phyloP scores from a whole-genome alignment of 2,888 invertebrate species.

The Choreutis nemorana region DNA sequence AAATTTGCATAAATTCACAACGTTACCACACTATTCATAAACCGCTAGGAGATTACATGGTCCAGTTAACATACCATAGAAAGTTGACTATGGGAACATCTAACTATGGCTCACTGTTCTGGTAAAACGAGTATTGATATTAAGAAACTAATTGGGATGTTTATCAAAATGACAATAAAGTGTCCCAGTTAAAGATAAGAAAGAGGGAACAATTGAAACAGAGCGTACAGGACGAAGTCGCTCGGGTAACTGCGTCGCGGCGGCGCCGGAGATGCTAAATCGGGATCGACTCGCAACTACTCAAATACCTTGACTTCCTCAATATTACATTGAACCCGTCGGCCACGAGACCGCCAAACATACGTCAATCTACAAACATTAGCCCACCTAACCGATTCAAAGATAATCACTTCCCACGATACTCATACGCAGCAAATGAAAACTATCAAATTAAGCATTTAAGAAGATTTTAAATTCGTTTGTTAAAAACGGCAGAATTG shows the following conservation, averaged over 20 bases:
- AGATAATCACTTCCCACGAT: conserved; percentile 19
- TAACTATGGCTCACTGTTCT: conserved; percentile 4
- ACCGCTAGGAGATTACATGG: conserved; percentile 17
- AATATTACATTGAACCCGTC: conserved; percentile 65
- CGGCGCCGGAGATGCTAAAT: conserved; percentile 64
- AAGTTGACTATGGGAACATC: conserved; percentile 1
- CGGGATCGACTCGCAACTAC: conserved; percentile 63
- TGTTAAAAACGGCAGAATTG: too few relatives aligned
- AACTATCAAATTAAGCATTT: too few relatives aligned
- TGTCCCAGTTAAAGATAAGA: conserved; percentile 25
- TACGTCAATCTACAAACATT: conserved; percentile 61
- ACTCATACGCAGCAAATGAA: too few relatives aligned
- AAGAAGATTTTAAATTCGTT: too few relatives aligned
- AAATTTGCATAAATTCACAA: conserved; percentile 12
- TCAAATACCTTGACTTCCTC: conserved; percentile 68
- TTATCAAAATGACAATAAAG: conserved; percentile 14
- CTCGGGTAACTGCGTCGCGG: conserved; percentile 60
- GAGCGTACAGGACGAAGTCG: conserved; percentile 56
- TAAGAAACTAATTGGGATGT: conserved; percentile 3
- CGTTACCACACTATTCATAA: conserved; percentile 10
- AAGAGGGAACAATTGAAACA: conserved; percentile 33
- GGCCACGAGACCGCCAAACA: conserved; percentile 52
- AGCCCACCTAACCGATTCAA: conserved; percentile 34
- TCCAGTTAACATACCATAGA: conserved; percentile 18
- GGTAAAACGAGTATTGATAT: conserved; percentile 5